Conservation (phyloP, 2,888 invertebrate species). For the Papilio elwesi region DNA sequence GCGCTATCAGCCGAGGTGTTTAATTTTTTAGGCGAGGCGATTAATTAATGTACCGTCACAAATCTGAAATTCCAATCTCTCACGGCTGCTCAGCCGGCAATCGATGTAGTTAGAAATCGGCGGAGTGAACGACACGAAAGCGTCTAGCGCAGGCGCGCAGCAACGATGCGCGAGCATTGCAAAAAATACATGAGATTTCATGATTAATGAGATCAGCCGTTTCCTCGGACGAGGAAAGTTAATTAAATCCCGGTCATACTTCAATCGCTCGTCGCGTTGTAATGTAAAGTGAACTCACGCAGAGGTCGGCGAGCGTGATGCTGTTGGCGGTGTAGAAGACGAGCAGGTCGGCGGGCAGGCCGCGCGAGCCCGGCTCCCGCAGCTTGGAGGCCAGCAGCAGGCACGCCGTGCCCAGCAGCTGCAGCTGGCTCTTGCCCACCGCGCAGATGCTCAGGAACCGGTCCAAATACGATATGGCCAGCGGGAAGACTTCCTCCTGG, state of each 20-base stretch:
- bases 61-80: constrained; percentile 69
- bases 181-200: constrained; percentile 64
- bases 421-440: constrained; percentile 93
- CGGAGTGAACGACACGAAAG: constrained; percentile 65
- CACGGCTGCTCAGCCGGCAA: constrained; percentile 63
- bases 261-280: constrained; percentile 21
- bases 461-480: constrained; percentile 97
- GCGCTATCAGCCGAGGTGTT: constrained; percentile 34
- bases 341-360: constrained; percentile 91
- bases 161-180: constrained; percentile 47
- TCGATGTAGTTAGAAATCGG: constrained; percentile 68
- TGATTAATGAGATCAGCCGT: constrained; percentile 74
- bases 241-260: constrained; percentile 30
- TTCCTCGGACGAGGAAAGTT: constrained; percentile 60
- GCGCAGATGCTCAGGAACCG: constrained; percentile 94
- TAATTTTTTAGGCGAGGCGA: constrained; percentile 44
- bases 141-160: constrained; percentile 54
- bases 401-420: constrained; percentile 96
- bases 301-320: constrained; percentile 92
- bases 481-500: constrained; percentile 96
- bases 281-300: constrained; percentile 87
- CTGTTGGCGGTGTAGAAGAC: constrained; percentile 97
- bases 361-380: constrained; percentile 90
- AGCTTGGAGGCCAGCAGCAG: constrained; percentile 96
- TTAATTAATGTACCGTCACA: constrained; percentile 60